These are phyloP conservation scores for Eurystomus gularis DNA, from an alignment of 2,113 vertebrate species.

Conservation along the genomic window DNA sequence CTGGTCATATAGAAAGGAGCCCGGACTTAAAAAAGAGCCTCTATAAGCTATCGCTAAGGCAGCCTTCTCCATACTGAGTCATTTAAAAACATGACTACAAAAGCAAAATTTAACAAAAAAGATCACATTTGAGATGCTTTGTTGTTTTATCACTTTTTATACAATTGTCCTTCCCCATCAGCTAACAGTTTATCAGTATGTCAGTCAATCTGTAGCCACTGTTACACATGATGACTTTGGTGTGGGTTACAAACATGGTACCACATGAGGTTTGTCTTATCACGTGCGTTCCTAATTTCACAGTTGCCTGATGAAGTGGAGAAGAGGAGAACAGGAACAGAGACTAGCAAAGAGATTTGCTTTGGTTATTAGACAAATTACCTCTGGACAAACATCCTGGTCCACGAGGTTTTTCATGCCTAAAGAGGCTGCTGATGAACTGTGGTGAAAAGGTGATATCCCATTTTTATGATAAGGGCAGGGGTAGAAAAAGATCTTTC, in stretches of 20 bases:
- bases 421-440: background rate
- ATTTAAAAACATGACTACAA: background rate
- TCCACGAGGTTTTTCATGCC: background rate
- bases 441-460: background rate
- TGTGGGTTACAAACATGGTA: background rate
- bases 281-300: background rate
- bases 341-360: background rate
- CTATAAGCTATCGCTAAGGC: background rate
- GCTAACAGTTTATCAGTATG: background rate
- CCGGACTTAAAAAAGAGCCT: background rate
- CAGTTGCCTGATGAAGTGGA: background rate
- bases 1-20: background rate
- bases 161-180: background rate
- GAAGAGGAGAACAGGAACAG: background rate
- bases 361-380: background rate
- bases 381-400: background rate
- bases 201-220: background rate
- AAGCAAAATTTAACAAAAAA: background rate
- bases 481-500: background rate
- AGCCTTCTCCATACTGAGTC: background rate
- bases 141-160: background rate
- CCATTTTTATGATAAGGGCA: background rate
- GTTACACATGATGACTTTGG: background rate
- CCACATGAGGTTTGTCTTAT: background rate
- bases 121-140: fast-evolving